phyloP scores from a whole-genome alignment of 2,888 invertebrate species.

The Meta bourneti region DNA sequence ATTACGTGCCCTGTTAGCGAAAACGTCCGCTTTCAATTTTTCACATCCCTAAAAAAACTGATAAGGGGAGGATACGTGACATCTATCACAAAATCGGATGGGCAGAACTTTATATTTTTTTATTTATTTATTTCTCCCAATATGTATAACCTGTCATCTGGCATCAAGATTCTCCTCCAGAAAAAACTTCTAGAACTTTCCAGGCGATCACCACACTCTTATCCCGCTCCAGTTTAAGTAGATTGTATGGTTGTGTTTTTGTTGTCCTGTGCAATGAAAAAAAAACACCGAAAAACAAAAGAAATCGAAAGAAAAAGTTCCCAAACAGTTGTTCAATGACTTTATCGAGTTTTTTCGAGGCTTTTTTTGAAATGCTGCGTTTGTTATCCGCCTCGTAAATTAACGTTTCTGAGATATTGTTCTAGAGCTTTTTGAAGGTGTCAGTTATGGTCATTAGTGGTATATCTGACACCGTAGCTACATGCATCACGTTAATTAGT shows the following conservation, averaged over 20 bases:
- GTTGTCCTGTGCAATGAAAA: not conserved
- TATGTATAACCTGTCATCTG: constrained; percentile 57
- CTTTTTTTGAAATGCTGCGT: not conserved
- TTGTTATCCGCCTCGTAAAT: not conserved
- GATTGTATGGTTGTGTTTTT: constrained; percentile 7
- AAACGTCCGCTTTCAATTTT: constrained; percentile 1
- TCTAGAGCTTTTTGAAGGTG: not conserved
- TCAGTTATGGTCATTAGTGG: not conserved
- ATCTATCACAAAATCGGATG: constrained; percentile 53
- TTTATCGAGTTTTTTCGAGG: constrained; percentile 26
- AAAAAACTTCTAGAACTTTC: constrained; percentile 41
- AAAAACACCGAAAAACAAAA: not conserved
- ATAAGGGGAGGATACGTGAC: constrained; percentile 58
- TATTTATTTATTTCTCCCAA: constrained; percentile 8
- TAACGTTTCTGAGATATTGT: not conserved
- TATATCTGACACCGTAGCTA: not conserved
- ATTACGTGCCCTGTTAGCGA: constrained; percentile 43
- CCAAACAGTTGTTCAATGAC: constrained; percentile 7
- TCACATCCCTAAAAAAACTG: constrained; percentile 10
- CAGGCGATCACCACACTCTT: not conserved
- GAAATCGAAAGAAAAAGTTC: not conserved
- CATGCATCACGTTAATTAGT: no score
- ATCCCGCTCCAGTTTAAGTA: constrained; percentile 18
- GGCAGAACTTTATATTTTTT: constrained; percentile 36
- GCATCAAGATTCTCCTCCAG: constrained; percentile 6